Evolutionary conservation across 2,113 vertebrate species (phyloP), one percentile per base, ranked within the genome.

Genomic region (Rostratula benghalensis): DNA sequence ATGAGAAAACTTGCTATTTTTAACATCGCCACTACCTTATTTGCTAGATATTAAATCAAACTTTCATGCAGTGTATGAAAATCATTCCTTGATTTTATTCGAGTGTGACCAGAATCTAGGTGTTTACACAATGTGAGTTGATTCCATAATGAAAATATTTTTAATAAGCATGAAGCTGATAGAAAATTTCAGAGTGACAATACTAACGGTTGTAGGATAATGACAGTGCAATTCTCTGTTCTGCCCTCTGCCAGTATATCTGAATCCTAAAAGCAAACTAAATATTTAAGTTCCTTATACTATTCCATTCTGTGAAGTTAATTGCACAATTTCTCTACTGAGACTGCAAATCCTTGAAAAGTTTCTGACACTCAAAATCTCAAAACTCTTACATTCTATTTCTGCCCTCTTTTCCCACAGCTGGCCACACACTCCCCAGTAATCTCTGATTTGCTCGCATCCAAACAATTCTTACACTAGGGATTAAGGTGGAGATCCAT

Each of bases 271-370:
- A 60, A 90, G 22, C 4, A 48, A 60, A 24, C 13, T 33, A 4
- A 1, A 65, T 10, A 2, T 4, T 0, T 7, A 37, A 22, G 11
- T 31, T 75, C 11, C 11, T 10, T 7, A 0, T 21, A 46, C 37
- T 13, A 2, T 67, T 41, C 37, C 37, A 25, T 33, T 35, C 31
- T 39, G 20, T 7, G 5, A 23, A 57, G 41, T 14, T 61, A 41
- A 43, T 0, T 4, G 15, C 15, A 39, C 10, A 1, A 1, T 30
- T 84, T 39, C 68, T 90, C 75, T 76, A 61, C 27, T 9, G 33
- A 56, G 20, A 56, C 13, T 60, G 14, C 24, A 37, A 60, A 51
- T 56, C 27, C 48, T 48, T 39, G 9, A 41, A 20, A 50, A 5
- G 22, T 23, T 81, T 70, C 25, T 5, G 48, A 16, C 12, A 9